Percentiles rank a stretch among this genome's conserved stretches.
Evolutionary conservation across 2,888 invertebrate species (phyloP).

Genomic region (Agrochola lychnidis): DNA sequence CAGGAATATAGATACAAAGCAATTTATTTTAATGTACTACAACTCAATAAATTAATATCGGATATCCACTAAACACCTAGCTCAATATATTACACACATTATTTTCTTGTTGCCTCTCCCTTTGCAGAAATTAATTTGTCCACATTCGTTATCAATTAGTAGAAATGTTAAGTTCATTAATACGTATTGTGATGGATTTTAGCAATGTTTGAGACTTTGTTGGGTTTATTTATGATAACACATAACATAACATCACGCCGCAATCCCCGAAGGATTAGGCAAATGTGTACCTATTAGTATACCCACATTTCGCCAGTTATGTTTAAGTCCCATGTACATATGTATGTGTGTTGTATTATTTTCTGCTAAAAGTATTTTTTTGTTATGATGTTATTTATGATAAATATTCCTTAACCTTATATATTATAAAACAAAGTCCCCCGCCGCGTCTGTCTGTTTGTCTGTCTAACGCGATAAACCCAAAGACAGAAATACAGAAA

Average conservation of each 20-base stretch:
- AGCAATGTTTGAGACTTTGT: not conserved
- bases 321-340: not conserved
- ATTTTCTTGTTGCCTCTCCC: conserved; percentile 27
- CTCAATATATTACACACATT: conserved; percentile 36
- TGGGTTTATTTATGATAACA: not conserved
- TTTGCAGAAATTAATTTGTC: conserved; percentile 19
- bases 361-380: not conserved
- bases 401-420: too few species aligned
- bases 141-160: conserved; percentile 7
- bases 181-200: conserved; percentile 9
- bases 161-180: conserved; percentile 13
- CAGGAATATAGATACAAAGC: conserved; percentile 35
- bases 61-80: conserved; percentile 36
- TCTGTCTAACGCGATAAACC: too few species aligned
- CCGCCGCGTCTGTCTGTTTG: too few species aligned
- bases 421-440: too few species aligned
- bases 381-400: not conserved
- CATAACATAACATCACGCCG: not conserved
- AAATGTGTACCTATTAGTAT: not conserved
- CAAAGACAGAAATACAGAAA: too few species aligned
- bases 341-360: not conserved
- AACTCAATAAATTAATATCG: conserved; percentile 33
- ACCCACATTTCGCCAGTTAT: not conserved
- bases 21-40: conserved; percentile 43
- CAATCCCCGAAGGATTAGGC: too few species aligned